These are phyloP conservation scores for Ursus arctos DNA, from an alignment of 2,113 vertebrate species.

Conservation along the genomic window DNA sequence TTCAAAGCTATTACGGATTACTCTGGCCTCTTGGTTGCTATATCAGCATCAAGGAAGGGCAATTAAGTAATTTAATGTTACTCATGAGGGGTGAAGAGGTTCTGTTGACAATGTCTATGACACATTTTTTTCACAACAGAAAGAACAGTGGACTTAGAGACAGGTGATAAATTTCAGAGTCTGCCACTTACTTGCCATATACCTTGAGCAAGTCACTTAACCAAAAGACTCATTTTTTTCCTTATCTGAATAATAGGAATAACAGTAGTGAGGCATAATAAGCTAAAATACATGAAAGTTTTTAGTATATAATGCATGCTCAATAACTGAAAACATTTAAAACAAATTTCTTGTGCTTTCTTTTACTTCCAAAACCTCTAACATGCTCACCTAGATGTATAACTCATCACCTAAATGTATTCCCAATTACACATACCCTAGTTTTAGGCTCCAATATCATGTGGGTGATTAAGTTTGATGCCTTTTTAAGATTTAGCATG, in stretches of 20 bases:
- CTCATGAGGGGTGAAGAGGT: neutral
- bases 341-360: neutral
- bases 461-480: slow-evolving; percentile 21
- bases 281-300: neutral
- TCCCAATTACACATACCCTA: neutral
- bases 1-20: neutral
- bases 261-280: neutral
- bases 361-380: slow-evolving; percentile 43
- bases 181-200: neutral
- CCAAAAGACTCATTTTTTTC: neutral
- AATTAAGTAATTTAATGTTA: neutral
- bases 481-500: neutral
- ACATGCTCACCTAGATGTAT: neutral
- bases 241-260: slow-evolving; percentile 11
- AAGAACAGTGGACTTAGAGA: neutral
- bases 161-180: slow-evolving; percentile 19
- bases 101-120: neutral
- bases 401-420: neutral
- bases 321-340: slow-evolving; percentile 38
- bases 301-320: neutral
- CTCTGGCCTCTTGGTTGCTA: neutral
- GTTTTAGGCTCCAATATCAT: neutral
- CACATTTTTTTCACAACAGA: neutral
- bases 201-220: slow-evolving; percentile 8
- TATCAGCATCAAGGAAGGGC: neutral